Conservation (phyloP, 2,888 invertebrate species). For the Sphaerophoria taeniata region DNA sequence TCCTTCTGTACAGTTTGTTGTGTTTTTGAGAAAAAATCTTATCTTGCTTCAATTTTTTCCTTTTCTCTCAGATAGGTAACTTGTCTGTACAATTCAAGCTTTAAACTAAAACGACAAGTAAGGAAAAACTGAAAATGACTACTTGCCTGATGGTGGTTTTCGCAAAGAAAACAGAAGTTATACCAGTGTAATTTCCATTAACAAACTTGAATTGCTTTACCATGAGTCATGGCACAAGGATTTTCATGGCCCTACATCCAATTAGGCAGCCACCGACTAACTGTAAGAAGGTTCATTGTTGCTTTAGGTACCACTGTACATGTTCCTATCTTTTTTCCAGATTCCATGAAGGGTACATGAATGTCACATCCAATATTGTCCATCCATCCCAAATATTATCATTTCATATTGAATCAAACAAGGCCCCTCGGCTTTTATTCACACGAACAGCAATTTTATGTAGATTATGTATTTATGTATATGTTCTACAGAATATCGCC, state of each 20-base stretch:
- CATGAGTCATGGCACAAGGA: slow-evolving; percentile 7
- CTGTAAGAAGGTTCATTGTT: no score
- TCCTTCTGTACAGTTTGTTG: slow-evolving; percentile 3
- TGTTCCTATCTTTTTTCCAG: neutral
- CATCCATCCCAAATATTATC: slow-evolving; percentile 55
- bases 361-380: slow-evolving; percentile 64
- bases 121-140: neutral
- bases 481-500: neutral
- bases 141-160: slow-evolving; percentile 3
- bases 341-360: slow-evolving; percentile 48
- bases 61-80: neutral
- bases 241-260: slow-evolving; percentile 19
- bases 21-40: neutral
- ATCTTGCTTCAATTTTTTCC: neutral
- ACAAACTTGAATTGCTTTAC: slow-evolving; percentile 48
- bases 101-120: neutral
- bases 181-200: slow-evolving; percentile 53
- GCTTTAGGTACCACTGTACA: neutral
- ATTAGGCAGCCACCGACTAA: slow-evolving; percentile 17
- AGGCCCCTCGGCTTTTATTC: slow-evolving; percentile 13
- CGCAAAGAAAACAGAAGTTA: slow-evolving; percentile 41
- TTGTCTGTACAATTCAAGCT: neutral
- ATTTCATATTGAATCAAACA: slow-evolving; percentile 41
- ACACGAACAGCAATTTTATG: slow-evolving; percentile 9
- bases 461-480: neutral